Evolutionary conservation across 1,140 invertebrate genomes (phyloP).

Genomic region (Neotoxoptera formosana): DNA sequence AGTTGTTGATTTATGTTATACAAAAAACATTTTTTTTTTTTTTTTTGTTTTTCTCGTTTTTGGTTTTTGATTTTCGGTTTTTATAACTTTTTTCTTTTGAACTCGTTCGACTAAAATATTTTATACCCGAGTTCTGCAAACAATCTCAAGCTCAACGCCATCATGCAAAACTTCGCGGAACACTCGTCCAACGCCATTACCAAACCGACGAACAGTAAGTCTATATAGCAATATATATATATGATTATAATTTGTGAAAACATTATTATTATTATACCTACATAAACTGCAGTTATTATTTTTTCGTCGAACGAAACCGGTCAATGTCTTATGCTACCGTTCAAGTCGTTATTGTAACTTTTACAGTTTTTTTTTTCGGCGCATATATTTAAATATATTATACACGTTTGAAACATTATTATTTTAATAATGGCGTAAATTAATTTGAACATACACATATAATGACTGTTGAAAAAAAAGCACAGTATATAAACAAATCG

Average conservation of each 20-base stretch:
- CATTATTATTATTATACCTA: not conserved
- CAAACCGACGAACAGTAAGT: constrained; percentile 50
- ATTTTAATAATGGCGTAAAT: not conserved
- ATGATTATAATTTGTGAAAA: not conserved
- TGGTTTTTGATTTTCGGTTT: not conserved
- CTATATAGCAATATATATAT: not conserved
- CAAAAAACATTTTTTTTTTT: not conserved
- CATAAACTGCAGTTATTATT: too few species aligned
- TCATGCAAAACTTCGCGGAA: constrained; percentile 50
- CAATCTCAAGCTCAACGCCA: not conserved
- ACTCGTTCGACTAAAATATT: not conserved
- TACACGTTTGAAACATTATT: not conserved
- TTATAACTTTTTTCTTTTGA: not conserved
- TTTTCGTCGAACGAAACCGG: too few species aligned
- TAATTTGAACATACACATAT: not conserved
- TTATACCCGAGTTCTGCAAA: not conserved
- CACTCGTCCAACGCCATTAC: constrained; percentile 28
- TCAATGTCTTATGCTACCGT: not conserved
- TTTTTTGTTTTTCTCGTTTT: not conserved
- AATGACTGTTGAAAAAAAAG: not conserved
- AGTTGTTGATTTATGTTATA: not conserved
- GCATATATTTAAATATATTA: not conserved
- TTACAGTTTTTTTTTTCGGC: not conserved
- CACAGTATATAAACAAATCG: not conserved
- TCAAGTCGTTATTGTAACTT: not conserved